These are phyloP conservation scores for Zophobas atratus DNA, from an alignment of 1,140 invertebrate species.

Conservation along the genomic window DNA sequence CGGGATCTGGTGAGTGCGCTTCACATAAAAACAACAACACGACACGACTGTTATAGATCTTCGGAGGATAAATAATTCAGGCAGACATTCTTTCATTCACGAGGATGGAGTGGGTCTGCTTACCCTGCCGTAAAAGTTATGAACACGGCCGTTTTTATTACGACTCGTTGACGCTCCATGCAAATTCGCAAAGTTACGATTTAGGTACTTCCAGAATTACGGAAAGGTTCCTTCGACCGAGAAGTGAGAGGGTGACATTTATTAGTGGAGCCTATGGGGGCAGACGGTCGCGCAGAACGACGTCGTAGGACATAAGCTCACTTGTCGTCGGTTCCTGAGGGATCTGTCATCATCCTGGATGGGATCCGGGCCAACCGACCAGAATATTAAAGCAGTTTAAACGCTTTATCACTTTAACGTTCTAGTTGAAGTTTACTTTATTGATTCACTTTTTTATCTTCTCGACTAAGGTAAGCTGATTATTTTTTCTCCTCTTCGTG, in stretches of 20 bases:
- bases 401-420: constrained; percentile 34
- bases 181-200: constrained; percentile 1
- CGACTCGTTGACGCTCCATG: background rate
- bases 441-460: constrained; percentile 28
- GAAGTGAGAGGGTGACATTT: constrained; percentile 48
- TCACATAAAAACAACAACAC: no score
- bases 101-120: background rate
- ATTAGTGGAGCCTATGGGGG: constrained; percentile 43
- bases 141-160: constrained; percentile 16
- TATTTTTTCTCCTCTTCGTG: background rate
- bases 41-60: no score
- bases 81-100: no score
- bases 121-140: constrained; percentile 12
- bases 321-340: constrained; percentile 46
- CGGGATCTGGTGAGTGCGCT: no score
- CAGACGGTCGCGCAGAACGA: constrained; percentile 28
- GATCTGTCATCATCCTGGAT: constrained; percentile 46
- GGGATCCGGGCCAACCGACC: constrained; percentile 31
- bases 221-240: constrained; percentile 2
- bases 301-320: constrained; percentile 46
- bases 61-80: no score
- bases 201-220: constrained; percentile 10
- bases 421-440: constrained; percentile 29
- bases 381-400: constrained; percentile 49
- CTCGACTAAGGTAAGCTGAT: constrained; percentile 10